phyloP scores from a whole-genome alignment of 2,113 vertebrate genomes.

The Ciconia stormi region DNA sequence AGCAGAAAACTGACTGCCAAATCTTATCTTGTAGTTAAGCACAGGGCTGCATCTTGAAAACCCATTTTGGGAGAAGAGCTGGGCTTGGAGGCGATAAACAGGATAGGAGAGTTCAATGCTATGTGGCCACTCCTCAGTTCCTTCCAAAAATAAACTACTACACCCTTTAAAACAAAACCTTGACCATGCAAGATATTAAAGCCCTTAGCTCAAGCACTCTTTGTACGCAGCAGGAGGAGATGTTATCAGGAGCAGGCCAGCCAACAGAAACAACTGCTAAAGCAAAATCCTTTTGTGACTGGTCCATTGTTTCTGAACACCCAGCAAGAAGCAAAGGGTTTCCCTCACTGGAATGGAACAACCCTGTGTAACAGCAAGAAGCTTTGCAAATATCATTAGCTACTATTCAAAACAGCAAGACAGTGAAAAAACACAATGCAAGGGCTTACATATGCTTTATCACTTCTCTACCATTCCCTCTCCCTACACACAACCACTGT shows the following conservation, averaged over 20 bases:
- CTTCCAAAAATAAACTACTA: slow-evolving; percentile 53
- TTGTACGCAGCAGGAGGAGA: slow-evolving; percentile 48
- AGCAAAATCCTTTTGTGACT: slow-evolving; percentile 33
- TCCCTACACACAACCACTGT: not conserved
- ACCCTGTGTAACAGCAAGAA: not conserved
- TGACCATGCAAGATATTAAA: not conserved
- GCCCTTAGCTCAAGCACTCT: slow-evolving; percentile 12
- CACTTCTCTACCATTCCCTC: not conserved
- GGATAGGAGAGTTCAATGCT: slow-evolving; percentile 47
- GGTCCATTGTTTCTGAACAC: slow-evolving; percentile 28
- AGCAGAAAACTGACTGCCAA: not conserved
- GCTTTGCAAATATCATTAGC: slow-evolving; percentile 15
- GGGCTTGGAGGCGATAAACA: slow-evolving; percentile 35
- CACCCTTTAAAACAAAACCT: slow-evolving; percentile 45
- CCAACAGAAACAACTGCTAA: slow-evolving; percentile 55
- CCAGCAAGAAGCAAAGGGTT: slow-evolving; percentile 3
- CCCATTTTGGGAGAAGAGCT: not conserved
- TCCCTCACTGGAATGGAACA: not conserved
- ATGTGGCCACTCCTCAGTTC: slow-evolving; percentile 8
- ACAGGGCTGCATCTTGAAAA: slow-evolving; percentile 42
- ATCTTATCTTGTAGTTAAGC: not conserved
- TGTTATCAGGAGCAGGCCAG: slow-evolving; percentile 11
- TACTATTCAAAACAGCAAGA: not conserved
- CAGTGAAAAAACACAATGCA: not conserved
- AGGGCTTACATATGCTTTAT: not conserved